Evolutionary conservation across 2,888 invertebrate genomes (phyloP).

Genomic region (Dendrolimus pini): DNA sequence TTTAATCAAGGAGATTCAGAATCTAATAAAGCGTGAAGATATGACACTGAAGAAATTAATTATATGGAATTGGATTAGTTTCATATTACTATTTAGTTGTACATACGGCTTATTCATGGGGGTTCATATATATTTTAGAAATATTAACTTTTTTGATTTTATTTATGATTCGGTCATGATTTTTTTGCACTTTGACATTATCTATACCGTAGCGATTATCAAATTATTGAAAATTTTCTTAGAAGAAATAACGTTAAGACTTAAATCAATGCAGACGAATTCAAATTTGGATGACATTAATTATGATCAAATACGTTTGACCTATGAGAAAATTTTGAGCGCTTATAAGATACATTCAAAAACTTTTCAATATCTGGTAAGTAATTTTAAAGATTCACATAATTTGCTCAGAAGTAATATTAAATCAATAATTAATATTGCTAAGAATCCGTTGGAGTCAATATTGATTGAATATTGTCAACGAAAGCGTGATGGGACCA

Average conservation of each 20-base stretch:
- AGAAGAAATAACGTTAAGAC: background rate
- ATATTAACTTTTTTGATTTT: background rate
- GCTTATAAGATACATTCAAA: constrained; percentile 8
- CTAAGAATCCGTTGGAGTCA: no score
- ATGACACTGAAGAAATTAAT: background rate
- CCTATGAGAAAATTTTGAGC: constrained; percentile 9
- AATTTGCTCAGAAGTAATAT: no score
- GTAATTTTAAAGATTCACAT: background rate
- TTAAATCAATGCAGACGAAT: background rate
- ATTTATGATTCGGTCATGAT: background rate
- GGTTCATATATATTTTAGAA: background rate
- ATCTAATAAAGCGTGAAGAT: background rate
- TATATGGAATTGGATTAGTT: background rate
- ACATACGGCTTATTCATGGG: background rate
- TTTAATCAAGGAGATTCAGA: background rate
- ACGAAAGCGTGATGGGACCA: no score
- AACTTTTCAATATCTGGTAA: constrained; percentile 13
- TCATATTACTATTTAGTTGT: background rate
- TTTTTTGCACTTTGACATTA: constrained; percentile 1
- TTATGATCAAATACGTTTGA: constrained; percentile 2
- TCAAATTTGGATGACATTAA: background rate
- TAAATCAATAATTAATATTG: no score
- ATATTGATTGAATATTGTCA: no score
- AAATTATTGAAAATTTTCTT: constrained; percentile 10
- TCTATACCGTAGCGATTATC: constrained; percentile 5